These are phyloP conservation scores for Drosophila arizonae DNA, from an alignment of 1,140 invertebrate genomes.

Conservation along the genomic window DNA sequence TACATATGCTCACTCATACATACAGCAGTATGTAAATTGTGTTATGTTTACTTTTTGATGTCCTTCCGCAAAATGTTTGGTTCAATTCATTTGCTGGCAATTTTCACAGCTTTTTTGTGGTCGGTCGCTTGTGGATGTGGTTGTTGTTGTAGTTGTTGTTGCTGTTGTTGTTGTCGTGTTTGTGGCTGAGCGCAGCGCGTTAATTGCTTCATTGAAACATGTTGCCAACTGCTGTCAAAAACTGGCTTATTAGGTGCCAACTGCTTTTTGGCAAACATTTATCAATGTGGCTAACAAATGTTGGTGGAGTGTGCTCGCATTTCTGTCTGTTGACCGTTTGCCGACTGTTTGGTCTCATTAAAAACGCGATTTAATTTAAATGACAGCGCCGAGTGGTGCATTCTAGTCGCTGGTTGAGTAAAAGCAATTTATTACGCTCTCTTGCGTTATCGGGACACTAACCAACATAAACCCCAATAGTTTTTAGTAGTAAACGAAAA, in stretches of 20 bases:
- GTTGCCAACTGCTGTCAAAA: conserved; percentile 60
- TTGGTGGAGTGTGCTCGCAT: conserved; percentile 3
- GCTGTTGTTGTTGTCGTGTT: conserved; percentile 32
- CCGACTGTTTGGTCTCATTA: conserved; percentile 34
- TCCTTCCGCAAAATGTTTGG: conserved; percentile 68
- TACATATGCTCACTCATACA: not conserved
- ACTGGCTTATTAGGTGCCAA: conserved; percentile 73
- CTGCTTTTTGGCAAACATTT: conserved; percentile 50
- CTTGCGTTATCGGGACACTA: conserved; percentile 17
- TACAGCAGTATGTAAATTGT: conserved; percentile 27
- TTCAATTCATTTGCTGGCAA: conserved; percentile 63
- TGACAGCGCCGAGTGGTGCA: conserved; percentile 35
- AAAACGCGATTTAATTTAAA: conserved; percentile 62
- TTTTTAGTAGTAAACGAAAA: conserved; percentile 21
- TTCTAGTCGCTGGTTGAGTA: conserved; percentile 28
- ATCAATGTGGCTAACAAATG: conserved; percentile 32
- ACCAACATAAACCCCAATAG: conserved; percentile 39
- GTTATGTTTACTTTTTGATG: conserved; percentile 71
- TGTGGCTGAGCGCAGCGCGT: conserved; percentile 25
- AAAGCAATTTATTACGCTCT: conserved; percentile 48
- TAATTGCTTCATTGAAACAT: conserved; percentile 81
- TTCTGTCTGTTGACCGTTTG: not conserved
- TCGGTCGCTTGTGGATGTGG: conserved; percentile 3
- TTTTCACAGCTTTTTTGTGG: conserved; percentile 51
- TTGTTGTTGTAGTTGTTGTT: not conserved